Evolutionary conservation across 2,113 vertebrate species (phyloP).

Genomic region (Theropithecus gelada): DNA sequence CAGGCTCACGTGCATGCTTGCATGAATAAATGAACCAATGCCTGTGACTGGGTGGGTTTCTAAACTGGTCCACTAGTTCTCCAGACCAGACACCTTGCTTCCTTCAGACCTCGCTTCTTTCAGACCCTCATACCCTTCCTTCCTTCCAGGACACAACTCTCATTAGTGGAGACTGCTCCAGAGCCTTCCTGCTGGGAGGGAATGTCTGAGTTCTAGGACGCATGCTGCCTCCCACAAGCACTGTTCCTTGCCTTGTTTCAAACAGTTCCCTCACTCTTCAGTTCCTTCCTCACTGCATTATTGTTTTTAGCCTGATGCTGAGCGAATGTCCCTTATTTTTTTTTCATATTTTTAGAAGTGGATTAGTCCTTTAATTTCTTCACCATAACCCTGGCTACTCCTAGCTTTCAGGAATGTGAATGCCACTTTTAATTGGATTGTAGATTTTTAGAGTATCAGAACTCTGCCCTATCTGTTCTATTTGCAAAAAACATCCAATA

Average conservation of each 20-base stretch:
- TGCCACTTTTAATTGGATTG: neutral
- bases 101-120: neutral
- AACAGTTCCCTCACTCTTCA: neutral
- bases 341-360: neutral
- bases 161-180: neutral
- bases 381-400: neutral
- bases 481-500: neutral
- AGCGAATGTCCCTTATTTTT: neutral
- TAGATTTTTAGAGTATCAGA: neutral
- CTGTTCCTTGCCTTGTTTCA: neutral
- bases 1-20: neutral
- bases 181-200: neutral
- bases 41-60: neutral
- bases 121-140: neutral
- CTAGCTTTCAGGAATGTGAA: neutral
- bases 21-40: neutral
- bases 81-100: neutral
- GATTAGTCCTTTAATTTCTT: neutral
- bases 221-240: fast-evolving
- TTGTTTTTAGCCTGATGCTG: neutral
- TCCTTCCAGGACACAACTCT: neutral
- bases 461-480: neutral
- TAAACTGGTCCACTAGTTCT: neutral
- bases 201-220: neutral
- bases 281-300: neutral